phyloP scores from a whole-genome alignment of 1,140 invertebrate genomes.

The Mamestra configurata region DNA sequence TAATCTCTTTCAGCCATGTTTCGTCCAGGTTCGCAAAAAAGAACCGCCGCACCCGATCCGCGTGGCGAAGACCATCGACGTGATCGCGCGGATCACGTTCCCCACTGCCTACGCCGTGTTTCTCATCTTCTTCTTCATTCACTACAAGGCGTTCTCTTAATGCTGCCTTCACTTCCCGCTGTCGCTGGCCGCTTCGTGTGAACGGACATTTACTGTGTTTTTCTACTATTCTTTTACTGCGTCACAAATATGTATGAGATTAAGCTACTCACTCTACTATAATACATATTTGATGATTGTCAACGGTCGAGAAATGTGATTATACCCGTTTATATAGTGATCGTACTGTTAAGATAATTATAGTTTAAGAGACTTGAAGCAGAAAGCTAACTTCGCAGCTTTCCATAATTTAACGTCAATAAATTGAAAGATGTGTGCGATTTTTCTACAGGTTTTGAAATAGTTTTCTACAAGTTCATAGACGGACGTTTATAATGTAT shows the following conservation, averaged over 20 bases:
- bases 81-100: slow-evolving; percentile 97
- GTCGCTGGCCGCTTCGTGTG: slow-evolving; percentile 71
- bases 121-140: slow-evolving; percentile 97
- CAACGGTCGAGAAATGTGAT: slow-evolving; percentile 75
- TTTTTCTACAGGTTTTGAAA: slow-evolving; percentile 81
- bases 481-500: slow-evolving; percentile 51
- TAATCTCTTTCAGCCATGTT: slow-evolving; percentile 89
- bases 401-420: slow-evolving; percentile 54
- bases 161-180: slow-evolving; percentile 73
- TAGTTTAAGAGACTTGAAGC: slow-evolving; percentile 58
- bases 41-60: slow-evolving; percentile 96
- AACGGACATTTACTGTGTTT: slow-evolving; percentile 69
- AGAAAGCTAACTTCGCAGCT: slow-evolving; percentile 63
- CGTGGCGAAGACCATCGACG: slow-evolving; percentile 97
- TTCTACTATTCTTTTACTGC: slow-evolving; percentile 71
- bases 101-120: slow-evolving; percentile 97
- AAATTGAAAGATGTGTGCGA: slow-evolving; percentile 55
- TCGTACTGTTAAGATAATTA: slow-evolving; percentile 61
- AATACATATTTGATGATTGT: slow-evolving; percentile 75
- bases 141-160: slow-evolving; percentile 94
- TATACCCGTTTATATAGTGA: slow-evolving; percentile 64
- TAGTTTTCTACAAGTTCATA: slow-evolving; percentile 68
- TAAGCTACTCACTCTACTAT: slow-evolving; percentile 66
- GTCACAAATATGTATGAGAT: slow-evolving; percentile 67
- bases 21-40: slow-evolving; percentile 95